Evolutionary conservation across 2,113 vertebrate genomes (phyloP), one percentile per base, ranked within the genome.

Genomic region (Vulpes lagopus): DNA sequence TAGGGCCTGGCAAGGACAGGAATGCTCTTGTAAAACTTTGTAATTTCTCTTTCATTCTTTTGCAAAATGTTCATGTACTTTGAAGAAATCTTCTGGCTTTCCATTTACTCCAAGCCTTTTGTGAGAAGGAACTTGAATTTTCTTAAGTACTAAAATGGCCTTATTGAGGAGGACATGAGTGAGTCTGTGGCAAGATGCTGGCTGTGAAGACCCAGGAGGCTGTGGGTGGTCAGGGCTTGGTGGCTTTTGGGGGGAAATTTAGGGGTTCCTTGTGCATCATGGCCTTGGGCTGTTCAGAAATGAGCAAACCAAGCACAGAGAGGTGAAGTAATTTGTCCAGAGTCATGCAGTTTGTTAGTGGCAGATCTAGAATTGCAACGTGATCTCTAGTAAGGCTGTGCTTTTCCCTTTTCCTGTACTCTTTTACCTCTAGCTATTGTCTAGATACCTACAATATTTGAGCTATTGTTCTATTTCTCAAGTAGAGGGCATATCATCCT

Each of bases 41-140:
- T 62, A 59, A 22, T 89, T 94, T 85, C 7, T 62, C 27, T 95
- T 91, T 57, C 22, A 74, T 55, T 17, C 74, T 94, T 74, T 85
- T 78, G 73, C 14, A 71, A 82, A 69, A 51, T 92, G n/a, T 53
- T 38, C 60, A 88, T 43, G 67, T 19, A 25, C 23, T 84, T 96
- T 89, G 55, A 57, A 95, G 73, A 76, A 74, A 23, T 55, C n/a
- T 85, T 88, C n/a, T 90, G 60, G 85, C 27, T 92, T 93, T 90
- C 17, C 35, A 80, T 97, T 97, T 94, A 93, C n/a, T 85, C 4
- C 27, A 64, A 38, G 15, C 14, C 79, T 73, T 89, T 95, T 87
- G 60, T 64, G 59, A 85, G 74, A 96, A 89, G 22, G 38, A 92
- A 91, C 4, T 55, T 97, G 65, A 49, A 32, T 65, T 96, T 96